Evolutionary conservation across 2,888 invertebrate species (phyloP), one percentile per base, ranked within the genome.

Genomic region (Chymomyza procnemis): DNA sequence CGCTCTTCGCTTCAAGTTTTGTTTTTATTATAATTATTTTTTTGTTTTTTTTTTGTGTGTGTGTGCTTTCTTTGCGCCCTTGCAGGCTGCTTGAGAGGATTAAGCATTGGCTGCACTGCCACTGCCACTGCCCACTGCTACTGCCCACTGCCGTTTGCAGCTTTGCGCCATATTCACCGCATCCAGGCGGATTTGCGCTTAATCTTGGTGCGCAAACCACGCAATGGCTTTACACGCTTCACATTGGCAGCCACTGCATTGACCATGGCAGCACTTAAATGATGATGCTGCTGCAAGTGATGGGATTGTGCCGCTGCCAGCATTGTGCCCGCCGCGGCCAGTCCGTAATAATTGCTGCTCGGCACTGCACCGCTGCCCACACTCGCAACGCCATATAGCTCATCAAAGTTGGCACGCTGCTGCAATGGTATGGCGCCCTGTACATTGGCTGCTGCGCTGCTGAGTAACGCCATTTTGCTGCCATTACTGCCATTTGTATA

Each of bases 101-200:
- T 26, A 4, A 41, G 34, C 34, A 12, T 12, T 12, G 12, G 50
- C 18, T 19, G 6, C 26, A 4, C 6, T 6, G 4, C 26, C 26
- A 5, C 47, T 14, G 5, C 47, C 21, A 21, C 41, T 63, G n/a
- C n/a, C n/a, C n/a, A 21, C 34, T 46, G 19, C 46, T 56, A 21
- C 26, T 26, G 26, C 21, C 22, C 18, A 50, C 18, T 12, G n/a
- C n/a, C 21, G 8, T 14, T 50, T 16, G 34, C 76, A 70, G 80
- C 81, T 59, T 70, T 74, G 14, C 76, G 76, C 86, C 82, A 79
- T 54, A 77, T 84, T 90, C 89, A 90, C 87, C 91, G 90, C 81
- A 90, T 87, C 87, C 89, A 90, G n/a, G 89, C 76, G 9, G 90
- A 81, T 70, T 91, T 91, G 21, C 90, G 88, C 72, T 90, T 91